Percentiles rank a stretch among this genome's conserved stretches.
These are phyloP conservation scores for Ptiloglossa arizonensis DNA, from an alignment of 1,140 invertebrate species.

Conservation along the genomic window DNA sequence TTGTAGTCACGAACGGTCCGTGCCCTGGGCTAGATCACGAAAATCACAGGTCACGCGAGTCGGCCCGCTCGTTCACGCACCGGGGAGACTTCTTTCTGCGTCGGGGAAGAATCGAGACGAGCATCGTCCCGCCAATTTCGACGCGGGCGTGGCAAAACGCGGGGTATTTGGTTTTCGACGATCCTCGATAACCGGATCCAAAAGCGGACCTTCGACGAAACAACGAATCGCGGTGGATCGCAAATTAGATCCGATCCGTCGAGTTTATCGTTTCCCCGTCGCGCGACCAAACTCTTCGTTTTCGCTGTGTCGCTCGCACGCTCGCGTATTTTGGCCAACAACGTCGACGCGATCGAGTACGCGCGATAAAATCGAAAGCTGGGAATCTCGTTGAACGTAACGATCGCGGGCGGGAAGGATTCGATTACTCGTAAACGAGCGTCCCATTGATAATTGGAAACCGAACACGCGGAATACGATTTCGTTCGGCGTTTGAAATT, in stretches of 20 bases:
- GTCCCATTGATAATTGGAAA: not conserved
- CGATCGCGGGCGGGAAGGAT: not conserved
- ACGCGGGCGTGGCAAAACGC: constrained; percentile 16
- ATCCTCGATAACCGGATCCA: not conserved
- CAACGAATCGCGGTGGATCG: not conserved
- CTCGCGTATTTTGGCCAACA: no score
- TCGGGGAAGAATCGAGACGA: not conserved
- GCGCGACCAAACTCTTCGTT: no score
- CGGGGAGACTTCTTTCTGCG: not conserved
- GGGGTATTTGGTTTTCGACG: constrained; percentile 21
- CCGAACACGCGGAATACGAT: not conserved
- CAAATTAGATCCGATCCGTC: no score
- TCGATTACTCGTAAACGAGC: not conserved
- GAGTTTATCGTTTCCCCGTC: no score
- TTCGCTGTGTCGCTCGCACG: no score
- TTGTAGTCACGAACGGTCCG: constrained; percentile 22
- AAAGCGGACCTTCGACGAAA: not conserved
- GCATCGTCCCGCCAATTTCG: not conserved
- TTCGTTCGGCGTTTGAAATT: not conserved
- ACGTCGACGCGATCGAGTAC: no score
- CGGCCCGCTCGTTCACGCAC: constrained; percentile 12
- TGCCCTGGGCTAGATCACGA: constrained; percentile 29
- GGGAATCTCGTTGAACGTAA: no score
- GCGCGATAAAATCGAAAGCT: no score
- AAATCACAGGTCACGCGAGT: constrained; percentile 23